Base-by-base conservation (phyloP, 2,113 vertebrate genomes). In the Vulpes lagopus region DNA sequence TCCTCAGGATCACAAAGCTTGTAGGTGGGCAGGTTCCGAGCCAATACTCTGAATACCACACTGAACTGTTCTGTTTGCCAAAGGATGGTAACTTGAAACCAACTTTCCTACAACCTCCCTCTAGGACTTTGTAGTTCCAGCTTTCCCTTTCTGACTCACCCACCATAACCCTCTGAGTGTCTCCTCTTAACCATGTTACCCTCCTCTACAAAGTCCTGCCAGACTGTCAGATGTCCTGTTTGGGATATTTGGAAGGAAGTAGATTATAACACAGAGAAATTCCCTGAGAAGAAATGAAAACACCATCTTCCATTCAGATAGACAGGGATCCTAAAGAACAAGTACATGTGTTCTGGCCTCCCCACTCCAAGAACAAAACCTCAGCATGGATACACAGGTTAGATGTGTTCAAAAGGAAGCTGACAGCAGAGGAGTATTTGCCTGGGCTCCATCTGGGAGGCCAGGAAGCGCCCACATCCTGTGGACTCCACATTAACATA, bases 91-190 rank as follows among this genome's bases (percentile, higher is more conserved):
- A 38, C 43, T 51, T n/a, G 49, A 95, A 60, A 86, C 43, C 67
- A 69, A 11, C 57, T 71, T 69, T 73, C 51, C 57, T 79, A 30
- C 12, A 32, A 25, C 32, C 17, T 91, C 16, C 35, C 64, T 74
- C 38, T 60, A 87, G 73, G 49, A 43, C 43, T 67, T 57, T 53
- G 43, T 38, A 81, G 35, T 15, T 60, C 32, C 23, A 67, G 16
- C 15, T 81, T 88, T 85, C 86, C 74, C 86, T 92, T 74, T 87
- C 74, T 69, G 82, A 89, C 73, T 95, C 49, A 12, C 4, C 53
- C 27, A 30, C 67, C 30, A 8, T 38, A 76, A 73, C 38, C 16
- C 51, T 30, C 76, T 30, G n/a, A 11, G 11, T 1, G n/a, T 88
- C 51, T 32, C 53, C 55, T 69, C 16, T 16, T n/a, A 82, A 62